These are phyloP conservation scores for Balaeniceps rex DNA, from an alignment of 2,113 vertebrate genomes.

Conservation along the genomic window DNA sequence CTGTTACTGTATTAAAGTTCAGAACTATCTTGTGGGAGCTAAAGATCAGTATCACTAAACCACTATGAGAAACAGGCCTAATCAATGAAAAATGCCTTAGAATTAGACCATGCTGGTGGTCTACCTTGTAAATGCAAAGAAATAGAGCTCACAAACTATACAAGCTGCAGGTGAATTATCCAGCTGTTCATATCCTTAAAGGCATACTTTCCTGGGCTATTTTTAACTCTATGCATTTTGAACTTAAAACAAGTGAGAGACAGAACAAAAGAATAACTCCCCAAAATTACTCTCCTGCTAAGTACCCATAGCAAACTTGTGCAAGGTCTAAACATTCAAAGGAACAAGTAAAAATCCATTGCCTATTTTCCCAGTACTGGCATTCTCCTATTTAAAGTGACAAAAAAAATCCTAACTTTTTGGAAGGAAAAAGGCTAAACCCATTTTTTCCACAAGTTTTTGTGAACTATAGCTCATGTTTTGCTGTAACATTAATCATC, in stretches of 20 bases:
- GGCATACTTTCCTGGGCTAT: not conserved
- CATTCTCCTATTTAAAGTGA: not conserved
- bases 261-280: not conserved
- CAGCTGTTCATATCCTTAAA: not conserved
- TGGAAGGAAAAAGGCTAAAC: not conserved
- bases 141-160: not conserved
- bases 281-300: not conserved
- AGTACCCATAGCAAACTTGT: not conserved
- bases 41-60: not conserved
- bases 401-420: fast-evolving
- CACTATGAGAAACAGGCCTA: not conserved
- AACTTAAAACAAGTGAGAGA: not conserved
- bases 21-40: not conserved
- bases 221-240: not conserved
- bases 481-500: not conserved
- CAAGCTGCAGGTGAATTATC: not conserved
- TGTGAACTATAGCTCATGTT: not conserved
- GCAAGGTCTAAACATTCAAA: not conserved
- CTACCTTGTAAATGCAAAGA: not conserved
- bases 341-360: not conserved
- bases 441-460: fast-evolving
- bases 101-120: not conserved
- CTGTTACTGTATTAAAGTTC: not conserved
- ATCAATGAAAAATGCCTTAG: not conserved
- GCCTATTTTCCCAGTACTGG: not conserved